These are phyloP conservation scores for Hemithea aestivaria DNA, from an alignment of 2,888 invertebrate genomes.

Conservation along the genomic window DNA sequence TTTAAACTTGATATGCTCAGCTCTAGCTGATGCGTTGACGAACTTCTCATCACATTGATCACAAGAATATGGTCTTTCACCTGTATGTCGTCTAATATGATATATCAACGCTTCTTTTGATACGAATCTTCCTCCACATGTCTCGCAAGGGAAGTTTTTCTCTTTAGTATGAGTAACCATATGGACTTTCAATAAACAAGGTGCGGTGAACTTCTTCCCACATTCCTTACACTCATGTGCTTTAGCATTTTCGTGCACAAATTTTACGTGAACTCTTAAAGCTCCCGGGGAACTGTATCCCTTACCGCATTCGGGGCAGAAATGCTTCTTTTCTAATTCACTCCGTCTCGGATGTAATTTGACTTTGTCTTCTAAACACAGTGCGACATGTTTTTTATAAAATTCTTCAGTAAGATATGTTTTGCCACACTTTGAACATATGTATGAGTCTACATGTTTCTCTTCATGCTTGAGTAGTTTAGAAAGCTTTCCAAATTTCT, in stretches of 20 bases:
- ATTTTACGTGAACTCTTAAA: constrained; percentile 59
- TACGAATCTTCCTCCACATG: constrained; percentile 59
- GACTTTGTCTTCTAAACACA: constrained; percentile 53
- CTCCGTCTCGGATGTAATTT: constrained; percentile 61
- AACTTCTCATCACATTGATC: constrained; percentile 58
- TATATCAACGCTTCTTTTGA: constrained; percentile 66
- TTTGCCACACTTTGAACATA: constrained; percentile 66
- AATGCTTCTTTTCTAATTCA: constrained; percentile 43
- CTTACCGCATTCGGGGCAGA: constrained; percentile 59
- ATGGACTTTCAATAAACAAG: constrained; percentile 61
- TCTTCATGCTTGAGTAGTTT: constrained; percentile 55
- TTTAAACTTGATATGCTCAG: constrained; percentile 67
- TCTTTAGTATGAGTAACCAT: constrained; percentile 67
- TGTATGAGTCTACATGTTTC: constrained; percentile 50
- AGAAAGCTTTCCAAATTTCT: constrained; percentile 46
- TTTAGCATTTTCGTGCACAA: constrained; percentile 61
- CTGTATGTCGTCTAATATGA: constrained; percentile 65
- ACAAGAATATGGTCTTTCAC: constrained; percentile 66
- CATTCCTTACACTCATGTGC: constrained; percentile 59
- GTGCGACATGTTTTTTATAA: constrained; percentile 54
- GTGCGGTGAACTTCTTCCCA: constrained; percentile 66
- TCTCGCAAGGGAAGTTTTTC: constrained; percentile 60
- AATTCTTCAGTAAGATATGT: constrained; percentile 57
- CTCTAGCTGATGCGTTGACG: constrained; percentile 66
- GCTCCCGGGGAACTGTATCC: constrained; percentile 63